Percentiles rank a stretch among this genome's conserved stretches.
Conservation (phyloP, 2,113 vertebrate genomes). For the Notechis scutatus region DNA sequence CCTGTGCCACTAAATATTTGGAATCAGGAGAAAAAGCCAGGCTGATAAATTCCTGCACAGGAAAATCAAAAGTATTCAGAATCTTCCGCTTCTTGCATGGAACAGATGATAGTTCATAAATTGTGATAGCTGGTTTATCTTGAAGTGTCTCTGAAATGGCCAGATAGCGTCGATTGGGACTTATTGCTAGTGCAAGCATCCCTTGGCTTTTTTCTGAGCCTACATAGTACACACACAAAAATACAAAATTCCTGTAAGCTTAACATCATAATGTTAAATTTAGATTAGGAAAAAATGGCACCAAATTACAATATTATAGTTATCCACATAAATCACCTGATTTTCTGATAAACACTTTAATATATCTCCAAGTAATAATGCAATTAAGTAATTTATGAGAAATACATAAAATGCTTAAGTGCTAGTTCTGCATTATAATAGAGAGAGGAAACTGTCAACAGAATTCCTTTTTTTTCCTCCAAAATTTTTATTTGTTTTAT, state of each 20-base stretch:
- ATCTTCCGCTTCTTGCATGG: slow-evolving; percentile 77
- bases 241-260: neutral
- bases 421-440: neutral
- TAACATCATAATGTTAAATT: neutral
- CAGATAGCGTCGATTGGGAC: slow-evolving; percentile 80
- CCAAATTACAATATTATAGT: neutral
- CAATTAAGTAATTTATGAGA: neutral
- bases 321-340: neutral
- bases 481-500: too few relatives aligned
- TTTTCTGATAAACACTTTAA: neutral
- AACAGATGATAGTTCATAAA: slow-evolving; percentile 81
- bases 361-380: neutral
- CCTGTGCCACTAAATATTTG: slow-evolving; percentile 80
- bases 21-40: slow-evolving; percentile 91
- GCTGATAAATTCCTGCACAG: slow-evolving; percentile 69
- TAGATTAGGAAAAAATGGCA: neutral
- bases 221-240: slow-evolving; percentile 51
- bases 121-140: slow-evolving; percentile 76
- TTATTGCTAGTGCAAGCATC: slow-evolving; percentile 82
- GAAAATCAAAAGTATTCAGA: slow-evolving; percentile 69
- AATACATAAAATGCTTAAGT: neutral
- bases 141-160: slow-evolving; percentile 79
- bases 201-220: slow-evolving; percentile 80
- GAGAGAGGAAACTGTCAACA: neutral
- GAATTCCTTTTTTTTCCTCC: neutral